A percentile compares a stretch with the other conserved stretches of the same genome.
Conservation (phyloP, 1,140 invertebrate species). For the Agrilus planipennis region DNA sequence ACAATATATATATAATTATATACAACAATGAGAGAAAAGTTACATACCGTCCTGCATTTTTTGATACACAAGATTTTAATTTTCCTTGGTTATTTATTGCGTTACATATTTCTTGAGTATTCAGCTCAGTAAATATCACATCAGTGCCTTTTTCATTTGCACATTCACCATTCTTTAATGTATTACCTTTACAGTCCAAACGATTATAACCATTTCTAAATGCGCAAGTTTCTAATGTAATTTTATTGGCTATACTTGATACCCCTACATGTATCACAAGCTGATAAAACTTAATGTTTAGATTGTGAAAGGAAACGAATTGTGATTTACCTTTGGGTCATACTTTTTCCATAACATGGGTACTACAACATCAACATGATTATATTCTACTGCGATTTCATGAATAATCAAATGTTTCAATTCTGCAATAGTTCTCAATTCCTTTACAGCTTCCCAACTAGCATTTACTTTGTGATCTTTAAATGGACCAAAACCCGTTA, state of each 20-base stretch:
- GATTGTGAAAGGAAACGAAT: neutral
- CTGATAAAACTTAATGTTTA: conserved; percentile 33
- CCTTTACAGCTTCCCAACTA: conserved; percentile 64
- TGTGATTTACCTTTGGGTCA: conserved; percentile 46
- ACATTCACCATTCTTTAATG: conserved; percentile 27
- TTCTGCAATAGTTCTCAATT: conserved; percentile 39
- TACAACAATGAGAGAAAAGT: conserved; percentile 2
- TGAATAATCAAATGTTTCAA: conserved; percentile 43
- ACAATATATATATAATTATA: neutral
- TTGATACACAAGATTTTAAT: conserved; percentile 30
- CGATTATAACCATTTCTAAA: conserved; percentile 42
- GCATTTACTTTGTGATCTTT: conserved; percentile 52
- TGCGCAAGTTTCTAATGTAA: conserved; percentile 48
- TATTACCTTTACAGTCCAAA: conserved; percentile 36
- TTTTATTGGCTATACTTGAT: conserved; percentile 36
- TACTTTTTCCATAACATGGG: conserved; percentile 51
- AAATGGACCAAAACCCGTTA: conserved; percentile 70
- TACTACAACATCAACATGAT: conserved; percentile 44
- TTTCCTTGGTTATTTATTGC: conserved; percentile 30
- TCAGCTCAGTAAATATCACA: conserved; percentile 34
- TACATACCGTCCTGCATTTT: conserved; percentile 34
- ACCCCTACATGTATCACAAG: conserved; percentile 55
- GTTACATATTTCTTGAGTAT: conserved; percentile 34
- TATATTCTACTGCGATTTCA: conserved; percentile 56
- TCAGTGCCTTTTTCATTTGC: conserved; percentile 29